Evolutionary conservation across 2,797 vertebrate species (phyloP).

Genomic region (Margarornis squamiger): DNA sequence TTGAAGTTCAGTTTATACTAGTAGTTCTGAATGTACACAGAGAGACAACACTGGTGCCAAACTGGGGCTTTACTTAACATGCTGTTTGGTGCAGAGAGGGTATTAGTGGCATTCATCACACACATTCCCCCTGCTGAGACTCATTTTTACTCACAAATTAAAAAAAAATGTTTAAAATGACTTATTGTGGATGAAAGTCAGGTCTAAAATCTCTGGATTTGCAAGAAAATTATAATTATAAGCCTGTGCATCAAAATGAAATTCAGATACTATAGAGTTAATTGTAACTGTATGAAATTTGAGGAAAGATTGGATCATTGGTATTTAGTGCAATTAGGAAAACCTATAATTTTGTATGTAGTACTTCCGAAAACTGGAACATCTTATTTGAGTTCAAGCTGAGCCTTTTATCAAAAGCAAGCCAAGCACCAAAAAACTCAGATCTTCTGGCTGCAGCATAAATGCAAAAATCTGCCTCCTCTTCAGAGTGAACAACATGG

Average conservation of each 20-base stretch:
- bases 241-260: neutral
- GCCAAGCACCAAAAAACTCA: neutral
- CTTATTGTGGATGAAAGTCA: neutral
- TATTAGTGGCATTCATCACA: neutral
- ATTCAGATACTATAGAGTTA: neutral
- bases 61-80: neutral
- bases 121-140: neutral
- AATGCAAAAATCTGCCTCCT: neutral
- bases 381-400: neutral
- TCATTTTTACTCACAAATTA: neutral
- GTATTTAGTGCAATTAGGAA: constrained; percentile 1
- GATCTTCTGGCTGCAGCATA: neutral
- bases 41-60: neutral
- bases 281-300: neutral
- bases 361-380: neutral
- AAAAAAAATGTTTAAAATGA: neutral
- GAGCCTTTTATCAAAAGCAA: neutral
- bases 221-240: neutral
- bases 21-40: neutral
- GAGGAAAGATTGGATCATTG: neutral
- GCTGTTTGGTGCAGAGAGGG: neutral
- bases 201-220: neutral
- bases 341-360: constrained; percentile 11
- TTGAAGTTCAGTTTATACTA: neutral
- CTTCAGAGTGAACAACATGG: neutral